Evolutionary conservation across 2,888 invertebrate species (phyloP).

Genomic region (Drosophila bunnanda): DNA sequence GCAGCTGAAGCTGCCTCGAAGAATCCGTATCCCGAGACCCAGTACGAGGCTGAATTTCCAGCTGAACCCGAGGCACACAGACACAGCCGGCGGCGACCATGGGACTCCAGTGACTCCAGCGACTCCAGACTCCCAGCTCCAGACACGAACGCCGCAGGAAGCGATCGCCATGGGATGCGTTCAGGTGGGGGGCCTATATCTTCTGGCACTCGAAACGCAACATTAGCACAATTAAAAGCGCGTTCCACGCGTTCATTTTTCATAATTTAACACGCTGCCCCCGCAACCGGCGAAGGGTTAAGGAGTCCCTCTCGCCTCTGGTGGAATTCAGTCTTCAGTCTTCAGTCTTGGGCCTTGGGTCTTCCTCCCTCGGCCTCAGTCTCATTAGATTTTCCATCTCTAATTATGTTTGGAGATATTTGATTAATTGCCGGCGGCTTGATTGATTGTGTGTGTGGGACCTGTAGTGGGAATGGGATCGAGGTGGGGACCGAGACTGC

Average conservation of each 20-base stretch:
- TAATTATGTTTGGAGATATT: conserved; percentile 76
- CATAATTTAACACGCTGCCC: conserved; percentile 81
- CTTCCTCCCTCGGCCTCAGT: not conserved
- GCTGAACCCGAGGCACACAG: conserved; percentile 36
- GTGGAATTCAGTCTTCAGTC: conserved; percentile 27
- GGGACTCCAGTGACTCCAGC: conserved; percentile 23
- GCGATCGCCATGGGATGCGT: conserved; percentile 52
- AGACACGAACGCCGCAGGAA: conserved; percentile 63
- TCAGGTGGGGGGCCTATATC: conserved; percentile 62
- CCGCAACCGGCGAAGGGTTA: conserved; percentile 66
- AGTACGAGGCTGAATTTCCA: conserved; percentile 16
- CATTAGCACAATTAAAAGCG: conserved; percentile 81
- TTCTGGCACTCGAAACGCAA: conserved; percentile 45
- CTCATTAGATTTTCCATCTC: conserved; percentile 80
- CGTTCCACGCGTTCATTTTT: conserved; percentile 79
- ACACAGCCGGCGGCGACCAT: conserved; percentile 23
- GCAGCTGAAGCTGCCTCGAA: conserved; percentile 14
- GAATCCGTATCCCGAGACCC: conserved; percentile 1
- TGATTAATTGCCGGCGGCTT: conserved; percentile 78
- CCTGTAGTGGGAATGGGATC: conserved; percentile 23
- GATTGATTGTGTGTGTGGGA: conserved; percentile 73
- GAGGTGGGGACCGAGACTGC: conserved; percentile 8
- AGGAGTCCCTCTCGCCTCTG: conserved; percentile 35
- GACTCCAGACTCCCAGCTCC: conserved; percentile 30
- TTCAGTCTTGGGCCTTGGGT: not conserved